phyloP scores from a whole-genome alignment of 2,797 vertebrate genomes.

The Limosa lapponica region DNA sequence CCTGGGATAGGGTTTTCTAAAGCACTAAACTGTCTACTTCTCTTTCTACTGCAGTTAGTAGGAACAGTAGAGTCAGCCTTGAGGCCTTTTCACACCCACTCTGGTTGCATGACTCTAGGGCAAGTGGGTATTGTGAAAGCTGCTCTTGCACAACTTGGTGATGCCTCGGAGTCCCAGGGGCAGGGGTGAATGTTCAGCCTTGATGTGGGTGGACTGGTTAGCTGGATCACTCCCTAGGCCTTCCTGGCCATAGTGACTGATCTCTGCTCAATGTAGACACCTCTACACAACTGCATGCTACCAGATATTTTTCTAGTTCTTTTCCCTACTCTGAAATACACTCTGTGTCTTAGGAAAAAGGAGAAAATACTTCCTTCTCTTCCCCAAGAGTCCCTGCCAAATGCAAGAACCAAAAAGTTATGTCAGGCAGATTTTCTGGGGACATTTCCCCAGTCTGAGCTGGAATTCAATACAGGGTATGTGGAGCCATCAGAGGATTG shows the following conservation, averaged over 20 bases:
- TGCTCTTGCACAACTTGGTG: neutral
- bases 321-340: neutral
- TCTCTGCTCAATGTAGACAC: neutral
- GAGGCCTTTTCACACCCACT: neutral
- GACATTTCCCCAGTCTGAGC: neutral
- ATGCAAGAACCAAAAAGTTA: neutral
- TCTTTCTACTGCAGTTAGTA: neutral
- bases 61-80: neutral
- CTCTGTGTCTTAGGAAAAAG: neutral
- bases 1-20: neutral
- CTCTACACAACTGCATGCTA: neutral
- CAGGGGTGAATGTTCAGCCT: neutral
- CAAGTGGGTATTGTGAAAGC: neutral
- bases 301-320: neutral
- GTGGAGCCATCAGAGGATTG: neutral
- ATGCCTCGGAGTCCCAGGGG: neutral
- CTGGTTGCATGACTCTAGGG: neutral
- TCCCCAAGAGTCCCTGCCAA: neutral
- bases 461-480: neutral
- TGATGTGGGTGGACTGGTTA: fast-evolving
- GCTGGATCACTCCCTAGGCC: neutral
- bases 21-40: neutral
- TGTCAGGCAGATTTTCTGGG: neutral
- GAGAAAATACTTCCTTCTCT: neutral
- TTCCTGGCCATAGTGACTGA: neutral